Conservation (phyloP, 1,140 invertebrate genomes). For the Anastrepha ludens region DNA sequence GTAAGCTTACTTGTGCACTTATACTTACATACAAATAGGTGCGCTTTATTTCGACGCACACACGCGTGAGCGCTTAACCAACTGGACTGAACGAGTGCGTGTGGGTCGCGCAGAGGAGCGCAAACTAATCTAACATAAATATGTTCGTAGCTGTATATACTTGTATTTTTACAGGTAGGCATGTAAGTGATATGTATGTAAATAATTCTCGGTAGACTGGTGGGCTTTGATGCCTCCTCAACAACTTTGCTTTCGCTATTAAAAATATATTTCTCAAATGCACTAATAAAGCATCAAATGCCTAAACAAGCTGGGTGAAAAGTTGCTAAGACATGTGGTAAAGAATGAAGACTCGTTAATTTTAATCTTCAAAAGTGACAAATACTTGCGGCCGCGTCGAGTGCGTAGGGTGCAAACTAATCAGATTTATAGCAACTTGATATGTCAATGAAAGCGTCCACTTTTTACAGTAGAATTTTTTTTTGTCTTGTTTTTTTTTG, state of each 20-base stretch:
- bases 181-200: neutral
- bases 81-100: neutral
- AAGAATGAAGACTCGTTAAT: constrained; percentile 9
- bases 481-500: neutral
- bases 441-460: constrained; percentile 4
- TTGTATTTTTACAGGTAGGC: neutral
- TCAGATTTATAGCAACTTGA: constrained; percentile 44
- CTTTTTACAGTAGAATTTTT: neutral
- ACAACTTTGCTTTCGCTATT: neutral
- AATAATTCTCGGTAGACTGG: neutral
- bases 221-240: neutral
- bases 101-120: neutral
- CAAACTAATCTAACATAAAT: neutral
- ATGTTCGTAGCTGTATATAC: neutral
- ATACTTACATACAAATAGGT: neutral
- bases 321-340: neutral
- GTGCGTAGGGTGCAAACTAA: constrained; percentile 29
- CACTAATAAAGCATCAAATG: neutral
- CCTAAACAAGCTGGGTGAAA: neutral
- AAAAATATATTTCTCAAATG: constrained; percentile 13
- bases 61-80: neutral
- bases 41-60: neutral
- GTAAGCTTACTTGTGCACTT: too few relatives aligned
- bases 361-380: constrained; percentile 31
- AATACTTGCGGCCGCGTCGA: neutral